Conservation (phyloP, 2,797 vertebrate genomes). For the Danio jaintianensis region DNA sequence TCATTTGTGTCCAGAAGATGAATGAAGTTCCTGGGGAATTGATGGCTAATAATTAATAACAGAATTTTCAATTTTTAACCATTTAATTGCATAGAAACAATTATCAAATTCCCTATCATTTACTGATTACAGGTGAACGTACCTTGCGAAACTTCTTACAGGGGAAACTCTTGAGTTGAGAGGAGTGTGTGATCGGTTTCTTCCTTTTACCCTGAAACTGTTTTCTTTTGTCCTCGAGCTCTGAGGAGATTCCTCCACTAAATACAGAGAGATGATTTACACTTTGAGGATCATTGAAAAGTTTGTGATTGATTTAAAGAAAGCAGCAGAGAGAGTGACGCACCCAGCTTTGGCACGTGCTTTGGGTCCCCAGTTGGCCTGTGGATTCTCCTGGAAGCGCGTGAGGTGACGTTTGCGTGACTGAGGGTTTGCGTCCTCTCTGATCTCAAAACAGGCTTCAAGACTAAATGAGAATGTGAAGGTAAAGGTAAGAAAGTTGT, state of each 20-base stretch:
- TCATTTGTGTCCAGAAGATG: too few relatives aligned
- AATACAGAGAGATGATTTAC: neutral
- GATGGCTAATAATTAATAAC: too few relatives aligned
- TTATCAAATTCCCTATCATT: too few relatives aligned
- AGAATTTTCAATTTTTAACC: too few relatives aligned
- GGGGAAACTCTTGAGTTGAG: constrained; percentile 78
- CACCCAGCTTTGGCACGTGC: constrained; percentile 86
- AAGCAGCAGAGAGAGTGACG: constrained; percentile 1
- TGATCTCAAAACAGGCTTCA: constrained; percentile 86
- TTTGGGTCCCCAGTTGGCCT: constrained; percentile 94
- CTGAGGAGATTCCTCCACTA: constrained; percentile 66
- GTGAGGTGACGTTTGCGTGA: constrained; percentile 87
- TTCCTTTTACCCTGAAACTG: constrained; percentile 88
- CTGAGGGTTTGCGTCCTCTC: constrained; percentile 91
- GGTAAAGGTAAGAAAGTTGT: neutral
- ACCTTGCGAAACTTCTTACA: constrained; percentile 90
- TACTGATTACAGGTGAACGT: neutral
- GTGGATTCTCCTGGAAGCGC: constrained; percentile 91
- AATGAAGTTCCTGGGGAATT: too few relatives aligned
- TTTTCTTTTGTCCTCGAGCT: constrained; percentile 81
- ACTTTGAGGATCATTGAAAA: neutral
- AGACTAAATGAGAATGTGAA: constrained; percentile 69
- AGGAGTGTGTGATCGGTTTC: constrained; percentile 68
- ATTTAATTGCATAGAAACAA: too few relatives aligned
- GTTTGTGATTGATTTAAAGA: neutral